phyloP scores from a whole-genome alignment of 2,888 invertebrate genomes.

The Diarsia mendica region DNA sequence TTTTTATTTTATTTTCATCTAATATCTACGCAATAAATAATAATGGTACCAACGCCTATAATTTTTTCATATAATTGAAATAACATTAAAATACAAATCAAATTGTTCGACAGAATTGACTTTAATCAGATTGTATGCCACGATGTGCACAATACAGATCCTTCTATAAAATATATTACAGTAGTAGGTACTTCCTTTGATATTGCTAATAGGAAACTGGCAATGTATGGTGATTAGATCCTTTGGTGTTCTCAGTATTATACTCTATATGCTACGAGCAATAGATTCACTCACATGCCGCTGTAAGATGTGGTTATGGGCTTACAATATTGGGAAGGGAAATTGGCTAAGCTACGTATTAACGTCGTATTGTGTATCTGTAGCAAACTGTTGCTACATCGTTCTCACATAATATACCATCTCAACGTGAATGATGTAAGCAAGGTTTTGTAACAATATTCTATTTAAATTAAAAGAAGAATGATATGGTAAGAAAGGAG shows the following conservation, averaged over 20 bases:
- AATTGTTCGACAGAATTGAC: not conserved
- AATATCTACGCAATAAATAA: not conserved
- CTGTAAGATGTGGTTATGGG: slow-evolving; percentile 12
- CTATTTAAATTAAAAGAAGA: too few species aligned
- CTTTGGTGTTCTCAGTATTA: slow-evolving; percentile 29
- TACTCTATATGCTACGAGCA: slow-evolving; percentile 5
- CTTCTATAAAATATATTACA: not conserved
- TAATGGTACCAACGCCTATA: not conserved
- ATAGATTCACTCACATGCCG: slow-evolving; percentile 13
- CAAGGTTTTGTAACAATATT: too few species aligned
- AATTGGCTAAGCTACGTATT: slow-evolving; percentile 3
- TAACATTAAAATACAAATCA: not conserved
- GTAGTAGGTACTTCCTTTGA: slow-evolving; percentile 13
- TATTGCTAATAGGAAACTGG: slow-evolving; percentile 30
- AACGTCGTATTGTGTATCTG: not conserved
- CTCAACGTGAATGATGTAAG: too few species aligned
- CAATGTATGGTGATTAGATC: slow-evolving; percentile 43
- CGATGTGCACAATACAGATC: not conserved
- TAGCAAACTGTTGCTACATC: too few species aligned
- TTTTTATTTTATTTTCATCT: too few species aligned
- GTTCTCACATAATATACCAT: too few species aligned
- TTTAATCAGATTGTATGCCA: not conserved
- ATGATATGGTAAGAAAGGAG: too few species aligned
- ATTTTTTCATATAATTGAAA: not conserved
- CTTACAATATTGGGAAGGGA: slow-evolving; percentile 24